Conservation (phyloP, 2,797 vertebrate genomes). For the Poecilia wingei region DNA sequence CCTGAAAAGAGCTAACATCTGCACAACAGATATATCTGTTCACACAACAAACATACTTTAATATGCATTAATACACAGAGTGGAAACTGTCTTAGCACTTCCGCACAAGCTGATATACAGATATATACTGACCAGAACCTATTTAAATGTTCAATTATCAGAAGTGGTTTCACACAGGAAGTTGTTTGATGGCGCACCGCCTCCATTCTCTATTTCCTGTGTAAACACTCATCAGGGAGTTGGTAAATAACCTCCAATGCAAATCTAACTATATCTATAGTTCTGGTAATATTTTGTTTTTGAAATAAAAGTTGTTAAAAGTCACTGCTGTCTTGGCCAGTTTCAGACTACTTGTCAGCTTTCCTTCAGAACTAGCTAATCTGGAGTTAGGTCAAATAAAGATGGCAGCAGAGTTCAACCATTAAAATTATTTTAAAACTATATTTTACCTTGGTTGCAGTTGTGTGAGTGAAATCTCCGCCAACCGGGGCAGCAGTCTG, state of each 20-base stretch:
- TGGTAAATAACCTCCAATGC: not conserved
- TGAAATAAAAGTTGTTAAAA: not conserved
- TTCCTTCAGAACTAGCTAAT: not conserved
- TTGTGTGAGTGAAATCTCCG: conserved; percentile 72
- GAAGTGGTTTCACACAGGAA: not conserved
- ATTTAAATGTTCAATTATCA: not conserved
- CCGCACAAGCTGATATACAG: not conserved
- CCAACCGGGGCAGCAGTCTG: conserved; percentile 91
- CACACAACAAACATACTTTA: too few species aligned
- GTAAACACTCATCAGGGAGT: not conserved
- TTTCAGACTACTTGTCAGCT: not conserved
- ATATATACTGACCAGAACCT: not conserved
- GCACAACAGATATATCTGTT: not conserved
- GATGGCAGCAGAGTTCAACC: not conserved
- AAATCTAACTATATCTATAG: not conserved
- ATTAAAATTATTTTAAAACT: not conserved
- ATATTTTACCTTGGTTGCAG: conserved; percentile 86
- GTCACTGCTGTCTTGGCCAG: not conserved
- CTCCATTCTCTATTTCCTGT: not conserved
- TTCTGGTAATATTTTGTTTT: not conserved
- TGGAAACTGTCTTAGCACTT: too few species aligned
- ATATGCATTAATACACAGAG: too few species aligned
- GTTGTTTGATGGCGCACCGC: not conserved
- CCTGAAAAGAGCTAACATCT: not conserved
- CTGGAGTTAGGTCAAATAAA: not conserved